A percentile compares a stretch with the other conserved stretches of the same genome.
Conservation (phyloP, 2,113 vertebrate species). For the Cephalopholis sonnerati region DNA sequence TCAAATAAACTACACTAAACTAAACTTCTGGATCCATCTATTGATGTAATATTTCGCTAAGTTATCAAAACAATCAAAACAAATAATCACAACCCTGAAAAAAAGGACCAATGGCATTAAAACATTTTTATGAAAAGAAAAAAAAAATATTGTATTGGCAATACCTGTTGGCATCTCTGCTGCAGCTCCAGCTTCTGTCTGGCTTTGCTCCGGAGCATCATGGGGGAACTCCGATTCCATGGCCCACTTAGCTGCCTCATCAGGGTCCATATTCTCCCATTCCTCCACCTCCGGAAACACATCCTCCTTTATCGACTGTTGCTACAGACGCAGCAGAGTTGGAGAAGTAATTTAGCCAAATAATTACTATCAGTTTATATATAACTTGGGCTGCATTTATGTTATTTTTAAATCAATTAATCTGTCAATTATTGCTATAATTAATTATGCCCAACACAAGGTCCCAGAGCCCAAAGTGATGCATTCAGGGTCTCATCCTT, state of each 20-base stretch:
- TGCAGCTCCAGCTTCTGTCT: constrained; percentile 36
- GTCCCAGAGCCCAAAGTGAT: background rate
- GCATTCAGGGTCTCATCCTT: background rate
- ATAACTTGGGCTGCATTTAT: background rate
- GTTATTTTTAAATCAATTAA: background rate
- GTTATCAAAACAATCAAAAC: no score
- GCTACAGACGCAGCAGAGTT: constrained; percentile 16
- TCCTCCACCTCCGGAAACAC: constrained; percentile 79
- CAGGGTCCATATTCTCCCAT: constrained; percentile 80
- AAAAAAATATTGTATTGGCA: background rate
- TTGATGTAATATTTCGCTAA: no score
- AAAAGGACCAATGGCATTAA: background rate
- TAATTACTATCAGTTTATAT: background rate
- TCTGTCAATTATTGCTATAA: background rate
- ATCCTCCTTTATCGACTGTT: constrained; percentile 72
- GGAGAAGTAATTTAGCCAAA: background rate
- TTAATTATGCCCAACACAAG: background rate
- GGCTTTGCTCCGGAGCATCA: constrained; percentile 37
- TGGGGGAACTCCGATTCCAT: constrained; percentile 62
- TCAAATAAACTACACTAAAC: no score
- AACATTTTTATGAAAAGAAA: background rate
- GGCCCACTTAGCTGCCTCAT: constrained; percentile 82
- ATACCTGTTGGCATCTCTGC: constrained; percentile 53
- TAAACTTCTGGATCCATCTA: no score
- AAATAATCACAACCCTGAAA: background rate